Evolutionary conservation across 2,113 vertebrate species (phyloP), one percentile per base, ranked within the genome.

Genomic region (Pachypanchax playfairii): DNA sequence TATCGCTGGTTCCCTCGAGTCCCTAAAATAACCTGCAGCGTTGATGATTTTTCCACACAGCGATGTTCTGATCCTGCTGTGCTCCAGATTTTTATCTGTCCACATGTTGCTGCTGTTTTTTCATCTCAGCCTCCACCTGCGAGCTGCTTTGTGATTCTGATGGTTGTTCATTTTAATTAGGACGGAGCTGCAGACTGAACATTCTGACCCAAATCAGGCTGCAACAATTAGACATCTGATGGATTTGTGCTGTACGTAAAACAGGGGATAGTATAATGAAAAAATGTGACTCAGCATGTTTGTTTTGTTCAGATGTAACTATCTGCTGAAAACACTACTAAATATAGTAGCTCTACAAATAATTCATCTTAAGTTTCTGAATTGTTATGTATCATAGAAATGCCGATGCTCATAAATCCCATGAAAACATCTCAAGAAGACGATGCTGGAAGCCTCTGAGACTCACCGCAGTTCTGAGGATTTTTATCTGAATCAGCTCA

Each of bases 21-120:
- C 56, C 39, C 65, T 33, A 38, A 64, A 68, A 68, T 50, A 56
- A 52, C 28, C 11, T 39, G 20, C 24, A 12, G 4, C 6, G 21
- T 13, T 31, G 7, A 15, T 4, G n/a, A n/a, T 54, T 66, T 50
- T n/a, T 42, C 20, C 15, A 2, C 54, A 15, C 47, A 24, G 47
- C 31, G 11, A 55, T 6, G 46, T 47, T 10, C 3, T 1, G n/a
- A n/a, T 31, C 67, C 59, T 2, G 58, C 57, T 61, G 52, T 67
- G 80, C 73, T 65, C 66, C 50, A 69, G 17, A 42, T 63, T 55
- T 48, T 36, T 13, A 66, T 38, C 57, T 57, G 4, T 68, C 60
- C 70, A 52, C 28, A 24, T 46, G 64, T 44, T 18, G 15, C 8
- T 22, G 24, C 12, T 22, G 7, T 26, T 41, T 52, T 0, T 35